Conservation (phyloP, 30 jellyfish, hydroid and myxozoan genomes). For the Aurelia coerulea region DNA sequence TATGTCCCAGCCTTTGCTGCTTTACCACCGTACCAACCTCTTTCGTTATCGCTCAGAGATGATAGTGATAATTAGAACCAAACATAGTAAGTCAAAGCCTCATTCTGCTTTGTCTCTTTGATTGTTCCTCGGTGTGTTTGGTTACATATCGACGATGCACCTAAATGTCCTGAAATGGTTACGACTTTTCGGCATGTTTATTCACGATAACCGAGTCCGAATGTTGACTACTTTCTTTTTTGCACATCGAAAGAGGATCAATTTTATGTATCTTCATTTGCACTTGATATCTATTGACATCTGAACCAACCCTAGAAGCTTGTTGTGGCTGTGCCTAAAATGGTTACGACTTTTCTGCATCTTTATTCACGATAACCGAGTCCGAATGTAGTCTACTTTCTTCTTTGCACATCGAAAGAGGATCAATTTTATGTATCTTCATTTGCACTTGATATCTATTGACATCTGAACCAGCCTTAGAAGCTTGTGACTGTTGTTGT, state of each 20-base stretch:
- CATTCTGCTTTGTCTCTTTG: too few species aligned
- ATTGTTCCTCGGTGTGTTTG: too few species aligned
- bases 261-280: constrained; percentile 32
- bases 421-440: constrained; percentile 38
- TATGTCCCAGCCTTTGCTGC: too few species aligned
- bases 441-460: constrained; percentile 9
- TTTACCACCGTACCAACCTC: too few species aligned
- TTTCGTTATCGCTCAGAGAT: too few species aligned
- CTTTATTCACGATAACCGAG: constrained; percentile 27
- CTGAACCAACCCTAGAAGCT: constrained; percentile 38
- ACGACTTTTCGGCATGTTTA: constrained; percentile 6
- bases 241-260: constrained; percentile 48
- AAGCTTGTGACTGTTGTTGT: constrained; percentile 35
- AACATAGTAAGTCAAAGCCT: too few species aligned
- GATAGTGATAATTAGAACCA: too few species aligned
- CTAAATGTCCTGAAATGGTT: too few species aligned
- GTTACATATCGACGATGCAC: too few species aligned
- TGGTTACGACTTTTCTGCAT: constrained; percentile 3
- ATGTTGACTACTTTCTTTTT: neutral
- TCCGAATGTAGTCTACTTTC: neutral
- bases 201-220: constrained; percentile 26
- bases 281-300: constrained; percentile 8
- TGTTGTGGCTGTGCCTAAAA: neutral
- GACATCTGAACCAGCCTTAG: constrained; percentile 25
- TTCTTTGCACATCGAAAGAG: constrained; percentile 44